Evolutionary conservation across 1,140 invertebrate species (phyloP).

Genomic region (Hylaeus volcanicus): DNA sequence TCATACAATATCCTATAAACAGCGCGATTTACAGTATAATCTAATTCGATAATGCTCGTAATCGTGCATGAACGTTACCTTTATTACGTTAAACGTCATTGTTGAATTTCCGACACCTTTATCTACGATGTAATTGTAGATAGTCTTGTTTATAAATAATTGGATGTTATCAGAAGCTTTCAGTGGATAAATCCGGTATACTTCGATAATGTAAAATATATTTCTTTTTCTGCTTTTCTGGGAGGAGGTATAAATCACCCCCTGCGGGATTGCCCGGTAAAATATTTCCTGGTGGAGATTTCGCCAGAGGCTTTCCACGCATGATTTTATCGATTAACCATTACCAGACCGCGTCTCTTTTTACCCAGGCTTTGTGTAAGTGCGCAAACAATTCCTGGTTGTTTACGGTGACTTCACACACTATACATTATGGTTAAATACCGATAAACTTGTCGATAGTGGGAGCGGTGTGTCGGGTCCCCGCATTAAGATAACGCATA

Average conservation of each 20-base stretch:
- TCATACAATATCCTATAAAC: too few species aligned
- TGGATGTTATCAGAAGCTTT: too few species aligned
- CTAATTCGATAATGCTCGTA: too few species aligned
- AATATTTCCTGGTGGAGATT: neutral
- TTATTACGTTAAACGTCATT: too few species aligned
- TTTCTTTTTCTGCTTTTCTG: too few species aligned
- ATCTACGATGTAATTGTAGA: too few species aligned
- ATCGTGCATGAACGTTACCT: too few species aligned
- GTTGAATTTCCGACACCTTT: too few species aligned
- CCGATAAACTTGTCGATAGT: conserved; percentile 35
- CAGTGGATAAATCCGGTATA: too few species aligned
- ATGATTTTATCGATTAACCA: conserved; percentile 16
- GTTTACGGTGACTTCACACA: conserved; percentile 15
- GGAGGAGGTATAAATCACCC: neutral
- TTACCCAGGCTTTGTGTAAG: conserved; percentile 20
- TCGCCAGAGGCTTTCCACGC: neutral
- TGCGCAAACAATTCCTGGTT: conserved; percentile 19
- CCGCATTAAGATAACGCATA: conserved; percentile 35
- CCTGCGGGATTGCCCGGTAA: neutral
- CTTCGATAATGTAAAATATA: too few species aligned
- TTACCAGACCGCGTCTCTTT: conserved; percentile 11
- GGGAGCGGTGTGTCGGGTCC: neutral
- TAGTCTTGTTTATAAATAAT: too few species aligned
- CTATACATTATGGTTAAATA: conserved; percentile 29
- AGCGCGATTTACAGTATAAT: too few species aligned